These are phyloP conservation scores for Microcebus lehilahytsara DNA, from an alignment of 2,113 vertebrate genomes.

Conservation along the genomic window DNA sequence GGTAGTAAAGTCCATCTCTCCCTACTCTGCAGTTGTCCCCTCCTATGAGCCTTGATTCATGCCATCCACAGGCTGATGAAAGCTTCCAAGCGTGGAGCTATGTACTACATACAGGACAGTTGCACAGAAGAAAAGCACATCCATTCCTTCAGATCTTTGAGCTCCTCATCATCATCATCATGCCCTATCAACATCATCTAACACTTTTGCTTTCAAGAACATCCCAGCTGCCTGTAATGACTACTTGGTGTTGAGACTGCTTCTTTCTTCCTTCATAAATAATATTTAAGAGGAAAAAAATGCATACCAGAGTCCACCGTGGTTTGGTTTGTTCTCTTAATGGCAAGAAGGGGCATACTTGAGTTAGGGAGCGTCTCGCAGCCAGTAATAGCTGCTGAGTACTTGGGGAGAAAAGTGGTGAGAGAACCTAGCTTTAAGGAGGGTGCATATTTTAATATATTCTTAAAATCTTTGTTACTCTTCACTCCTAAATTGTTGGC, in stretches of 20 bases:
- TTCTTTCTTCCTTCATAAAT: background rate
- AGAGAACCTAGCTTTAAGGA: background rate
- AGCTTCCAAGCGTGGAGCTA: background rate
- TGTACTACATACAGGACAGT: too few relatives aligned
- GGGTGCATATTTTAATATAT: background rate
- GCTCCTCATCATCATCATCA: background rate
- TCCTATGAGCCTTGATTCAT: background rate
- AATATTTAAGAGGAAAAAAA: background rate
- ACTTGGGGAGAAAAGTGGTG: background rate
- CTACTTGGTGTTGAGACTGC: background rate
- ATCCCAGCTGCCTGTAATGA: too few relatives aligned
- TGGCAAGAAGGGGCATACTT: background rate
- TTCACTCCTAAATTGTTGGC: background rate
- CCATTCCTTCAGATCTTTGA: background rate
- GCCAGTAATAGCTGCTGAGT: background rate
- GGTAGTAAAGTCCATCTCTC: background rate
- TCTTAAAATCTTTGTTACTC: conserved; percentile 32
- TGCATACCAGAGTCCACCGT: background rate
- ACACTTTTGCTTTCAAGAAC: background rate
- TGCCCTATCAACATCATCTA: background rate
- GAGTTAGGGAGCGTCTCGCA: background rate
- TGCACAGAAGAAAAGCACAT: background rate
- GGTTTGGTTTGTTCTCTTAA: background rate
- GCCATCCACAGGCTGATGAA: background rate
- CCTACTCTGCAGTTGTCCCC: too few relatives aligned